phyloP scores from a whole-genome alignment of 2,888 invertebrate genomes.

The Anagyrus pseudococci region DNA sequence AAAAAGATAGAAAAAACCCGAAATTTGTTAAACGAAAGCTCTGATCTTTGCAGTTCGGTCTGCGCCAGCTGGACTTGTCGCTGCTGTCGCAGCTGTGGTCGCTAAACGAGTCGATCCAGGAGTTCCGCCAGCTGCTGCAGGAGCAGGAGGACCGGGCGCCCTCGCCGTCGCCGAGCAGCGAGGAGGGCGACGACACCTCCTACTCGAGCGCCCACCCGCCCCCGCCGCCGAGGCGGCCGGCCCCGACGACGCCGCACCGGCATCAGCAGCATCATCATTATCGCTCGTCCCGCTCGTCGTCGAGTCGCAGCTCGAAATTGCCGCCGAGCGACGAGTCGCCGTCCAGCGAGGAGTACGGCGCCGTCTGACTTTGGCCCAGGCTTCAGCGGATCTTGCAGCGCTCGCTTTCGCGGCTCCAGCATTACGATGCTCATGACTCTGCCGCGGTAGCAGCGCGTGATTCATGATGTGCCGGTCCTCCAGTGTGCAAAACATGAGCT shows the following conservation, averaged over 20 bases:
- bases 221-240: constrained; percentile 61
- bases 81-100: constrained; percentile 91
- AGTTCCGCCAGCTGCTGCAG: constrained; percentile 77
- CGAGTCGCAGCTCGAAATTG: constrained; percentile 51
- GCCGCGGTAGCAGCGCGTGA: too few relatives aligned
- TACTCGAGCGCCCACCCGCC: constrained; percentile 61
- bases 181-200: constrained; percentile 60
- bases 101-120: constrained; percentile 89
- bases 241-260: constrained; percentile 49
- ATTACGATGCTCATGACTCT: too few relatives aligned
- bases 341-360: constrained; percentile 60
- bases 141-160: constrained; percentile 65
- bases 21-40: neutral
- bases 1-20: too few relatives aligned
- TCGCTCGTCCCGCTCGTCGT: constrained; percentile 21
- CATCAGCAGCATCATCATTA: constrained; percentile 20
- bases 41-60: constrained; percentile 72
- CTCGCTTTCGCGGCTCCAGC: too few relatives aligned
- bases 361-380: constrained; percentile 48
- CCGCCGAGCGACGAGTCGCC: constrained; percentile 59
- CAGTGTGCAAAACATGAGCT: too few relatives aligned
- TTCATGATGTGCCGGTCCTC: too few relatives aligned
- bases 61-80: constrained; percentile 88
- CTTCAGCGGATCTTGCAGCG: too few relatives aligned
- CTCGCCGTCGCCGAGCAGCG: constrained; percentile 65